A percentile compares a stretch with the other conserved stretches of the same genome.
Conservation (phyloP, 2,113 vertebrate genomes). For the Ictalurus furcatus region DNA sequence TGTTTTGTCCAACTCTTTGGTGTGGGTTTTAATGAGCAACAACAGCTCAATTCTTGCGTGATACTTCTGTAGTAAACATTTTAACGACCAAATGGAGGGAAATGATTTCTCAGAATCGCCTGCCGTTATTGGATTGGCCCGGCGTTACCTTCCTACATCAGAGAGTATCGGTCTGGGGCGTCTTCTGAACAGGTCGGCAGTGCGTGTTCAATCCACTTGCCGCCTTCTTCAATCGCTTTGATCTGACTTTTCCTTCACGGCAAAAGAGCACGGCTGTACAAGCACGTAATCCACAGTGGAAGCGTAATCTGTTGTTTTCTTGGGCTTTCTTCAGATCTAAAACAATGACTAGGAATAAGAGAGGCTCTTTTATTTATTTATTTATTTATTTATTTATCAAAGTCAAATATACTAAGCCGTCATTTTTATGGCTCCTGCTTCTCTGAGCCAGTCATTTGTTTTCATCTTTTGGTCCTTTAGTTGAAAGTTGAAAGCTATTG, state of each 20-base stretch:
- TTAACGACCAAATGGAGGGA: not conserved
- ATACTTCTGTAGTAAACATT: not conserved
- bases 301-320: slow-evolving; percentile 56
- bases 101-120: not conserved
- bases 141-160: not conserved
- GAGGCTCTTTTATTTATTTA: not conserved
- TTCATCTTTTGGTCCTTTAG: not conserved
- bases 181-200: not conserved
- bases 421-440: not conserved
- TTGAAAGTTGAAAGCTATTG: not conserved
- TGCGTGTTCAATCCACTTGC: not conserved
- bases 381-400: not conserved
- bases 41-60: not conserved
- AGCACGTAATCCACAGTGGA: slow-evolving; percentile 61
- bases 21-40: slow-evolving; percentile 10
- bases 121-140: slow-evolving; percentile 9
- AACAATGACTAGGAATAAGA: not conserved
- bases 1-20: not conserved
- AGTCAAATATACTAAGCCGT: no score
- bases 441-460: not conserved
- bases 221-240: not conserved
- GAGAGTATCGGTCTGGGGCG: not conserved
- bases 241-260: slow-evolving; percentile 4
- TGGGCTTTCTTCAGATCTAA: not conserved
- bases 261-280: slow-evolving; percentile 55